Conservation (phyloP, 1,140 invertebrate genomes). For the Drosophila ogumai region DNA sequence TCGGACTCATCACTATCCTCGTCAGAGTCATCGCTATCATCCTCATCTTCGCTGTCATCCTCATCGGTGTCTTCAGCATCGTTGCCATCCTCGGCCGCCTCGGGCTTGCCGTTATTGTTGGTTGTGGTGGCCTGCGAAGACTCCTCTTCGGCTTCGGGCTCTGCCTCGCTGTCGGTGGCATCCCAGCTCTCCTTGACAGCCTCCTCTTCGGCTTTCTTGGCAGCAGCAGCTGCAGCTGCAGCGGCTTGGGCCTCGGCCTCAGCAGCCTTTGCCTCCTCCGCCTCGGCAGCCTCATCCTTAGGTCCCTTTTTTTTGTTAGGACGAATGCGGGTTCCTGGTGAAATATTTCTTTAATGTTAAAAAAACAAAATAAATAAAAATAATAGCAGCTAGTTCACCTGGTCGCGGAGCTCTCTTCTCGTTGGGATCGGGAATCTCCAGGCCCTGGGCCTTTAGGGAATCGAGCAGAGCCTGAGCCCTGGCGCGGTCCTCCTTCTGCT, state of each 20-base stretch:
- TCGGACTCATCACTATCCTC: conserved; percentile 71
- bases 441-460: conserved; percentile 93
- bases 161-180: conserved; percentile 90
- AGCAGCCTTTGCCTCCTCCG: conserved; percentile 85
- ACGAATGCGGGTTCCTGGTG: conserved; percentile 88
- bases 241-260: conserved; percentile 85
- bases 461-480: conserved; percentile 95
- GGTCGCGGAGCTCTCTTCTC: conserved; percentile 90
- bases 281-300: conserved; percentile 73
- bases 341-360: neutral
- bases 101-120: conserved; percentile 68
- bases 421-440: conserved; percentile 87
- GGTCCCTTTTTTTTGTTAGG: conserved; percentile 89
- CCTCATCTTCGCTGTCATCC: conserved; percentile 82
- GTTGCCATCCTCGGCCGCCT: conserved; percentile 35
- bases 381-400: conserved; percentile 65
- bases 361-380: neutral
- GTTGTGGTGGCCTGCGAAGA: conserved; percentile 80
- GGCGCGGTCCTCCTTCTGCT: conserved; percentile 95
- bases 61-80: conserved; percentile 72
- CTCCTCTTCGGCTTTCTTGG: conserved; percentile 85
- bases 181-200: conserved; percentile 94
- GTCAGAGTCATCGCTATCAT: conserved; percentile 87
- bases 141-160: conserved; percentile 87
- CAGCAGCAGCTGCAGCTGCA: conserved; percentile 60